Percentiles rank a stretch among this genome's conserved stretches.
Evolutionary conservation across 2,113 vertebrate species (phyloP).

Genomic region (Nymphicus hollandicus): DNA sequence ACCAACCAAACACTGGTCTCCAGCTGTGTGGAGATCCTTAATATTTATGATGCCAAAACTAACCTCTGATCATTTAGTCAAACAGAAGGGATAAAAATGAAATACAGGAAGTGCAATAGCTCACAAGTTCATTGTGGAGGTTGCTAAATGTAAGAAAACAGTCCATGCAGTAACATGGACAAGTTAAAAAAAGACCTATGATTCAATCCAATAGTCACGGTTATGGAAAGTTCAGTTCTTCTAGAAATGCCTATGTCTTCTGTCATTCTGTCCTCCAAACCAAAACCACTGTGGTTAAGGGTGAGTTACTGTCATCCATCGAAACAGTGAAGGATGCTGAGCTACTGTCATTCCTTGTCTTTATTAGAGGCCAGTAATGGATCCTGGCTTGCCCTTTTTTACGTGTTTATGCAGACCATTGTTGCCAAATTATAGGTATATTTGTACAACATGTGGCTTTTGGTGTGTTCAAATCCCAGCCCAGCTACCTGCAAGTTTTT

Average conservation of each 20-base stretch:
- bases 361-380: background rate
- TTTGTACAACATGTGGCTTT: background rate
- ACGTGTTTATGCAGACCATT: background rate
- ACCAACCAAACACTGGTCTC: accelerated
- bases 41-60: background rate
- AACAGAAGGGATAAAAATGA: background rate
- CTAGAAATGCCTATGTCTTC: background rate
- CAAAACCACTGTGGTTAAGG: background rate
- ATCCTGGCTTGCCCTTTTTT: background rate
- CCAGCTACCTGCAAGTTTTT: background rate
- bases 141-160: background rate
- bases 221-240: background rate
- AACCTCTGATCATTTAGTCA: background rate
- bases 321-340: background rate
- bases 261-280: background rate
- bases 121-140: background rate
- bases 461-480: background rate
- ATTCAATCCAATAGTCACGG: background rate
- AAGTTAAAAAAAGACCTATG: background rate
- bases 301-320: background rate
- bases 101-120: background rate
- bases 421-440: background rate
- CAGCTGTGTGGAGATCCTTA: background rate
- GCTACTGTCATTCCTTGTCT: background rate
- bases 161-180: background rate